Evolutionary conservation across 2,888 invertebrate species (phyloP).

Genomic region (Pediacus dermestoides): DNA sequence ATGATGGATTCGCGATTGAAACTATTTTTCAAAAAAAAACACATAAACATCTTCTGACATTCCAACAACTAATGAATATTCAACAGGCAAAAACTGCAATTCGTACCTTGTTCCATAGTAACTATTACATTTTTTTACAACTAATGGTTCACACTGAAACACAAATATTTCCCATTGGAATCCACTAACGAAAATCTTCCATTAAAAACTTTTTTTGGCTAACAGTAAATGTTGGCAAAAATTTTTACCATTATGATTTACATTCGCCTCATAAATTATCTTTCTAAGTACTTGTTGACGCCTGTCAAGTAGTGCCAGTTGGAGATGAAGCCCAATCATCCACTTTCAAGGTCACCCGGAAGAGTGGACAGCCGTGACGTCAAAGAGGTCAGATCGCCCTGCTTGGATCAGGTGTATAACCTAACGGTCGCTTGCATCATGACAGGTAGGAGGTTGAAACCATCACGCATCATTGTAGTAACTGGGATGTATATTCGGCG

Average conservation of each 20-base stretch:
- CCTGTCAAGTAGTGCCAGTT: slow-evolving; percentile 23
- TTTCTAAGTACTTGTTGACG: slow-evolving; percentile 35
- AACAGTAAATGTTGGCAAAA: slow-evolving; percentile 21
- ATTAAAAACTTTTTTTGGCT: slow-evolving; percentile 14
- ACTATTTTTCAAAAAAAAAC: too few species aligned
- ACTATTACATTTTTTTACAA: too few species aligned
- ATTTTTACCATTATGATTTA: slow-evolving; percentile 21
- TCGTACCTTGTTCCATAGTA: too few species aligned
- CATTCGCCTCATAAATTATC: slow-evolving; percentile 34
- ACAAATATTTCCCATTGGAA: too few species aligned
- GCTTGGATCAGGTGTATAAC: slow-evolving; percentile 40
- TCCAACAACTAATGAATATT: too few species aligned
- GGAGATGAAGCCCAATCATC: slow-evolving; percentile 22
- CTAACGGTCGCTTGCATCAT: slow-evolving; percentile 31
- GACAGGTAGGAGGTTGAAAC: slow-evolving; percentile 33
- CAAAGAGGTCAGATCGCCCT: slow-evolving; percentile 40
- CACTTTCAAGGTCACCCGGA: slow-evolving; percentile 43
- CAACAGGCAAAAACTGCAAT: too few species aligned
- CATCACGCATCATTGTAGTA: slow-evolving; percentile 7
- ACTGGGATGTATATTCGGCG: slow-evolving; percentile 1
- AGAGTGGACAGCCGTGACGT: slow-evolving; percentile 41
- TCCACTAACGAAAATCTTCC: slow-evolving; percentile 10
- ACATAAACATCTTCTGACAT: too few species aligned
- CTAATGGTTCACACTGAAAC: too few species aligned
- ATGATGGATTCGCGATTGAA: too few species aligned